These are phyloP conservation scores for Palloptera scutellata DNA, from an alignment of 2,888 invertebrate genomes.

Conservation along the genomic window DNA sequence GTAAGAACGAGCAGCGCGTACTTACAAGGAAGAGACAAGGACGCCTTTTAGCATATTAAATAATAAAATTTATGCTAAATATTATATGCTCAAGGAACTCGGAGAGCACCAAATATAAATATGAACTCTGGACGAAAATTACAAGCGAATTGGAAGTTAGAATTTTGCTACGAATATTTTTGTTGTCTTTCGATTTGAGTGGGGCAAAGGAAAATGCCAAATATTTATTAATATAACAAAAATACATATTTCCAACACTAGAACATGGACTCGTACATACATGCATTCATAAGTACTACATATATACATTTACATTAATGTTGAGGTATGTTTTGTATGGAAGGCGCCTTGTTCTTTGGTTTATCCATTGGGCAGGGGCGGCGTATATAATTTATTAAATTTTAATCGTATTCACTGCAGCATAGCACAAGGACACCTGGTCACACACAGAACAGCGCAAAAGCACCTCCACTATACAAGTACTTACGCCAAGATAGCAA, in stretches of 20 bases:
- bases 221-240: too few species aligned
- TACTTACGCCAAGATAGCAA: not conserved
- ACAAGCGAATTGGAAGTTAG: not conserved
- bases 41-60: conserved; percentile 48
- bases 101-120: not conserved
- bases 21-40: not conserved
- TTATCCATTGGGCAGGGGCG: not conserved
- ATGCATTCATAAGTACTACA: not conserved
- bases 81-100: not conserved
- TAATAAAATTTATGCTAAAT: conserved; percentile 33
- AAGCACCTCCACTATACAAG: not conserved
- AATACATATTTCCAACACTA: not conserved
- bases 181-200: not conserved
- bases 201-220: too few species aligned
- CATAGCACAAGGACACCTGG: not conserved
- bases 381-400: conserved; percentile 1
- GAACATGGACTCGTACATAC: not conserved
- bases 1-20: conserved; percentile 13
- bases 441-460: conserved; percentile 4
- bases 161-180: conserved; percentile 2
- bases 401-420: not conserved
- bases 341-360: not conserved
- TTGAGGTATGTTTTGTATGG: too few species aligned
- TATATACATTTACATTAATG: too few species aligned
- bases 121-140: conserved; percentile 1